Evolutionary conservation across 2,113 vertebrate species (phyloP), one percentile per base, ranked within the genome.

Genomic region (Paralichthys olivaceus): DNA sequence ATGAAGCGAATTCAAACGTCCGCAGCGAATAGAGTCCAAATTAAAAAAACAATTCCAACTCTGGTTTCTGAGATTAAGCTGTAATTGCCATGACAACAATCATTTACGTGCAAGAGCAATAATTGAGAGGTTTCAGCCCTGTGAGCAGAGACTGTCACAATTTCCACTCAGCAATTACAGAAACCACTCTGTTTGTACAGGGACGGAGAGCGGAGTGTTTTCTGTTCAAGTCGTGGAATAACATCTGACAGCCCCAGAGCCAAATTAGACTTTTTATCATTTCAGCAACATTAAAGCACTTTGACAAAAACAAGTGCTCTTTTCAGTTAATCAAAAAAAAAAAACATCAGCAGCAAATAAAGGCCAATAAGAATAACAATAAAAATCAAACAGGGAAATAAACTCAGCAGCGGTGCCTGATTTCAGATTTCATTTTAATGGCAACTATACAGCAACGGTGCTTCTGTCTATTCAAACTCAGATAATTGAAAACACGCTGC

Each of bases 71-170:
- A 88, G 77, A 89, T 87, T 70, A 67, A 80, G 72, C 73, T 68
- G 81, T 84, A 79, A 87, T 88, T 70, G 64, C 87, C 85, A 89
- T 88, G 89, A 87, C 78, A 89, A 87, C 90, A 88, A 75, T 82
- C 65, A 83, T 72, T 88, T 75, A 66, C 69, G 77, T 72, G 65
- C 81, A 75, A 73, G 51, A 73, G 55, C 45, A 67, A 80, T 84
- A 87, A 86, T 76, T 89, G 77, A 81, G 84, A 86, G 84, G 79
- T 77, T 80, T 85, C 63, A 69, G 77, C 56, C 0, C 29, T 1
- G 54, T 15, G 59, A 79, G 61, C 37, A 68, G 63, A 26, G 61
- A 79, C 74, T 37, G 81, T 69, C 75, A 85, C 75, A 83, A 75
- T 89, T 79, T 83, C 67, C 70, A 67, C 83, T 82, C 60, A 47